These are phyloP conservation scores for Vollenhovia emeryi DNA, from an alignment of 1,140 invertebrate species.

Conservation along the genomic window DNA sequence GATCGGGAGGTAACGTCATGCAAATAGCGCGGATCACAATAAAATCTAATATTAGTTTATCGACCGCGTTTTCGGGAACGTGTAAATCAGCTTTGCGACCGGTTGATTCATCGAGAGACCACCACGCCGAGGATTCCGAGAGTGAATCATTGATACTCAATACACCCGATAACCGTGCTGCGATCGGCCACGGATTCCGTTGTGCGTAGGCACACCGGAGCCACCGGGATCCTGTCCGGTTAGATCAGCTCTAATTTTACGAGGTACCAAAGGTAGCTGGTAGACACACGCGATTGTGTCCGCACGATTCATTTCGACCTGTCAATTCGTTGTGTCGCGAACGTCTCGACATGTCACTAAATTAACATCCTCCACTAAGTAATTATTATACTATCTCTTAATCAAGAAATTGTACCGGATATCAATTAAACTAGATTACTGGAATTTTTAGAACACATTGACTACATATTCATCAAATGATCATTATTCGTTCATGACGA, in stretches of 20 bases:
- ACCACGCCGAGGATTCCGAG: slow-evolving; percentile 61
- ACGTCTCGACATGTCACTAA: slow-evolving; percentile 40
- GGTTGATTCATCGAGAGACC: slow-evolving; percentile 69
- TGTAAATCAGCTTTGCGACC: slow-evolving; percentile 44
- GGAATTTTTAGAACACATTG: slow-evolving; percentile 9
- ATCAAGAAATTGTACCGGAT: slow-evolving; percentile 51
- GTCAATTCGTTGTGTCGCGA: slow-evolving; percentile 50
- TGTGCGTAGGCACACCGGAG: slow-evolving; percentile 51
- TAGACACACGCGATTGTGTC: not conserved
- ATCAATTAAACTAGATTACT: slow-evolving; percentile 10
- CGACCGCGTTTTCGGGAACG: slow-evolving; percentile 53
- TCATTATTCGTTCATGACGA: slow-evolving; percentile 42
- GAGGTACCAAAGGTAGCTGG: slow-evolving; percentile 59
- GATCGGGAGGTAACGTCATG: not conserved
- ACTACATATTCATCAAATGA: not conserved
- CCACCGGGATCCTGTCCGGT: slow-evolving; percentile 61
- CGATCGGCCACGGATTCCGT: slow-evolving; percentile 49
- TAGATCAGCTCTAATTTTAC: slow-evolving; percentile 80
- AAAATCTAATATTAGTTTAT: slow-evolving; percentile 65
- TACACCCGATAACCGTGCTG: slow-evolving; percentile 65
- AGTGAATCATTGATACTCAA: slow-evolving; percentile 71
- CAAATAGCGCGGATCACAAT: slow-evolving; percentile 1
- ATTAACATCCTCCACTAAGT: slow-evolving; percentile 51
- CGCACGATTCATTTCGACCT: slow-evolving; percentile 41
- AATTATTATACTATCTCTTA: slow-evolving; percentile 68